phyloP scores from a whole-genome alignment of 2,888 invertebrate genomes.

The Yponomeuta cagnagella region DNA sequence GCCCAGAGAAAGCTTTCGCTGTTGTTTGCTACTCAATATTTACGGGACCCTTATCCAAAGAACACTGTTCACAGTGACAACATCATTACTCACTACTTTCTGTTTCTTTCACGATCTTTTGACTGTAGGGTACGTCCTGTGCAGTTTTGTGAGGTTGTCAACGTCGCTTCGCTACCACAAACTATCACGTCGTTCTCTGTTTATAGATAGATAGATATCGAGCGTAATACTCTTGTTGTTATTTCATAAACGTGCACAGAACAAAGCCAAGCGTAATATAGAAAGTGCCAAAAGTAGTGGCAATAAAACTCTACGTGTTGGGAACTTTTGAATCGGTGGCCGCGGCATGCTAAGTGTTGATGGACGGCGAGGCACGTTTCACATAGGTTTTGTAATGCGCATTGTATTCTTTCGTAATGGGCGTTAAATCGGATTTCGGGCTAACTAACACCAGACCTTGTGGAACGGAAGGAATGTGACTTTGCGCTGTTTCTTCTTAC shows the following conservation, averaged over 20 bases:
- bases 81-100: constrained; percentile 12
- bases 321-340: constrained; percentile 26
- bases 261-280: constrained; percentile 34
- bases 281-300: constrained; percentile 44
- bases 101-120: not conserved
- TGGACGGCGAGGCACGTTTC: constrained; percentile 28
- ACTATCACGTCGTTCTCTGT: not conserved
- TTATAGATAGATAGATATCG: constrained; percentile 11
- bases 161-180: not conserved
- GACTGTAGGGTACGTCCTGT: not conserved
- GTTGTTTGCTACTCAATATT: constrained; percentile 27
- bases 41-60: constrained; percentile 2
- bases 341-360: constrained; percentile 26
- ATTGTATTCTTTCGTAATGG: constrained; percentile 14
- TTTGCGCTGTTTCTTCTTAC: not conserved
- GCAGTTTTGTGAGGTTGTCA: not conserved
- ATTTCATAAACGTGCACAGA: constrained; percentile 36
- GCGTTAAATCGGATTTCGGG: constrained; percentile 9
- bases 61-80: not conserved
- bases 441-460: not conserved
- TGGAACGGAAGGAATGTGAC: not conserved
- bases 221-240: constrained; percentile 24
- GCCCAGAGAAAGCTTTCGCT: constrained; percentile 34
- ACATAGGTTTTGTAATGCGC: constrained; percentile 18
- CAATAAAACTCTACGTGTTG: constrained; percentile 44